phyloP scores from a whole-genome alignment of 2,888 invertebrate genomes.

The Sesia apiformis region DNA sequence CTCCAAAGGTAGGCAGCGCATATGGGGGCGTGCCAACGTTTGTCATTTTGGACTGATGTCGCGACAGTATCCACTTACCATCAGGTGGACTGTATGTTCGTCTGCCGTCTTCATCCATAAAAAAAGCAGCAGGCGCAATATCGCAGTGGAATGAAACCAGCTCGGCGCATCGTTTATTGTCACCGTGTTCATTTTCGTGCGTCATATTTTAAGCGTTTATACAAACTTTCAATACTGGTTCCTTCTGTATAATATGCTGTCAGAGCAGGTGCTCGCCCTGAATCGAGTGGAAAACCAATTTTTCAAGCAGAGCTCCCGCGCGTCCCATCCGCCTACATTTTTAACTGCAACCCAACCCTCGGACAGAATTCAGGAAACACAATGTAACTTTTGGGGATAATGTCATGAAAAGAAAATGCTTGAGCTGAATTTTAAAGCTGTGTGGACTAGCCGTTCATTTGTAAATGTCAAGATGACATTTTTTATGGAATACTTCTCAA shows the following conservation, averaged over 20 bases:
- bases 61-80: too few relatives aligned
- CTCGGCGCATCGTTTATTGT: too few relatives aligned
- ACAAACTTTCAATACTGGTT: too few relatives aligned
- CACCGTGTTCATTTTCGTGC: too few relatives aligned
- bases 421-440: constrained; percentile 1
- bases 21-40: too few relatives aligned
- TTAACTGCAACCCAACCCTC: constrained; percentile 28
- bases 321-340: constrained; percentile 28
- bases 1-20: too few relatives aligned
- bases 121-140: too few relatives aligned
- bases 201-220: too few relatives aligned
- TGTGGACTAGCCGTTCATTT: not conserved
- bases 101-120: too few relatives aligned
- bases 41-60: too few relatives aligned
- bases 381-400: constrained; percentile 14
- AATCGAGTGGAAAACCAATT: constrained; percentile 8
- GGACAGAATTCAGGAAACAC: constrained; percentile 15
- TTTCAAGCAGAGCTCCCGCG: constrained; percentile 13
- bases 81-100: too few relatives aligned
- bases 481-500: not conserved
- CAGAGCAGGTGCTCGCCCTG: not conserved
- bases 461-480: not conserved
- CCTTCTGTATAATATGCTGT: not conserved
- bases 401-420: constrained; percentile 12
- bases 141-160: too few relatives aligned